Evolutionary conservation across 2,113 vertebrate genomes (phyloP).

Genomic region (Amphiprion percula): DNA sequence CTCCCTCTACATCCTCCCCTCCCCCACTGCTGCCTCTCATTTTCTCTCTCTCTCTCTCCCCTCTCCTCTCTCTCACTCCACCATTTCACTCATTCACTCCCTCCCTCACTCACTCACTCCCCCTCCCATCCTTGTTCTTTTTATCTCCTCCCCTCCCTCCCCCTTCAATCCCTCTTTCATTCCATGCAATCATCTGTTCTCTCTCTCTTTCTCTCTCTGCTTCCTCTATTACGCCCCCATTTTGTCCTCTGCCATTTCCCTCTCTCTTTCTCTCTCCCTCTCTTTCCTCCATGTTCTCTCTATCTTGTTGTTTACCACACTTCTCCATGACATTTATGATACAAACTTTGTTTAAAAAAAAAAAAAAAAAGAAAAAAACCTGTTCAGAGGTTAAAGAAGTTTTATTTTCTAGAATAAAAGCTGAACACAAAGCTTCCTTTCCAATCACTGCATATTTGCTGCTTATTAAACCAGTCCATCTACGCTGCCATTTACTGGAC

Average conservation of each 20-base stretch:
- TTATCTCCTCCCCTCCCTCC: constrained; percentile 74
- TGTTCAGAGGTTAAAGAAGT: background rate
- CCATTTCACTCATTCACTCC: constrained; percentile 59
- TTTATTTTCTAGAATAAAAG: constrained; percentile 19
- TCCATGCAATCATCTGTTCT: constrained; percentile 80
- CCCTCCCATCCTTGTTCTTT: constrained; percentile 64
- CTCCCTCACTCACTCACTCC: constrained; percentile 60
- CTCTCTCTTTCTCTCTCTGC: constrained; percentile 62
- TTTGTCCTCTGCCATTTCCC: constrained; percentile 77
- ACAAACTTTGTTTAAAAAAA: constrained; percentile 67
- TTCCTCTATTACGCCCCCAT: constrained; percentile 79
- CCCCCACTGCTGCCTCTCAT: constrained; percentile 40
- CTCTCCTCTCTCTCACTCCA: constrained; percentile 50
- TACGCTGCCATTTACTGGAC: background rate
- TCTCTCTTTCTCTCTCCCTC: constrained; percentile 40
- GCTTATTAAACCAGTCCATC: constrained; percentile 10
- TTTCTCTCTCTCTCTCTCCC: constrained; percentile 15
- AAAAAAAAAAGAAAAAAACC: constrained; percentile 2
- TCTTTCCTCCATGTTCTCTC: constrained; percentile 78
- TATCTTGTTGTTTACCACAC: constrained; percentile 68
- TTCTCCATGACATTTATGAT: constrained; percentile 59
- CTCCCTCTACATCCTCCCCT: constrained; percentile 11
- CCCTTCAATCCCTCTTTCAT: constrained; percentile 81
- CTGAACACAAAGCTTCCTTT: constrained; percentile 21
- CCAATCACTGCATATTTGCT: constrained; percentile 1